Conservation (phyloP, 2,888 invertebrate genomes). For the Ommatoiulus sabulosus region DNA sequence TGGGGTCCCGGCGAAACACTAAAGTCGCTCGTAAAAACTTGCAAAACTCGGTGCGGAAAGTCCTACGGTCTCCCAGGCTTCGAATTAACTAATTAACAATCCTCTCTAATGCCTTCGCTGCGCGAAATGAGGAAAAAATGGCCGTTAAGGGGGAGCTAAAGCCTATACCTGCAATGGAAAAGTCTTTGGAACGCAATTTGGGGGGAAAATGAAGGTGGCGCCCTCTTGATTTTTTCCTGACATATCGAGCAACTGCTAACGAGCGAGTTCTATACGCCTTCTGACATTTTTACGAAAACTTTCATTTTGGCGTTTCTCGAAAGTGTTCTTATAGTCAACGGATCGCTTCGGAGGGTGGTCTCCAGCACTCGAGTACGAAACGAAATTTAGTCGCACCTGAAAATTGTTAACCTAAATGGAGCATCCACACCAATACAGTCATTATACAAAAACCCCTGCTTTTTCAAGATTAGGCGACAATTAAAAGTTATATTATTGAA, state of each 20-base stretch:
- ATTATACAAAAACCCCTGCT: too few relatives aligned
- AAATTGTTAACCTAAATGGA: too few relatives aligned
- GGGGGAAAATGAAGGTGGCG: neutral
- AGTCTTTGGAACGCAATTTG: slow-evolving; percentile 10
- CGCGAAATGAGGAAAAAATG: neutral
- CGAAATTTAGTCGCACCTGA: too few relatives aligned
- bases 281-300: too few relatives aligned
- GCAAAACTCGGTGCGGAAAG: neutral
- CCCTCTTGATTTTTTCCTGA: neutral
- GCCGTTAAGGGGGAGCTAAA: neutral
- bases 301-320: too few relatives aligned
- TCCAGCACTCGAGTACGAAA: too few relatives aligned
- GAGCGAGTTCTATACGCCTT: too few relatives aligned
- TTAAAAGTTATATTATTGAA: too few relatives aligned
- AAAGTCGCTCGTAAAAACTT: slow-evolving; percentile 18
- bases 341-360: too few relatives aligned
- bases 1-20: slow-evolving; percentile 19
- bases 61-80: slow-evolving; percentile 25
- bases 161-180: slow-evolving; percentile 5
- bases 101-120: slow-evolving; percentile 8
- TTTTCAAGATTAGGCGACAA: too few relatives aligned
- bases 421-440: too few relatives aligned
- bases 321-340: too few relatives aligned
- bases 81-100: slow-evolving; percentile 52
- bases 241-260: neutral